A percentile compares a stretch with the other conserved stretches of the same genome.
These are phyloP conservation scores for Chloroceryle inda DNA, from an alignment of 2,797 vertebrate genomes.

Conservation along the genomic window DNA sequence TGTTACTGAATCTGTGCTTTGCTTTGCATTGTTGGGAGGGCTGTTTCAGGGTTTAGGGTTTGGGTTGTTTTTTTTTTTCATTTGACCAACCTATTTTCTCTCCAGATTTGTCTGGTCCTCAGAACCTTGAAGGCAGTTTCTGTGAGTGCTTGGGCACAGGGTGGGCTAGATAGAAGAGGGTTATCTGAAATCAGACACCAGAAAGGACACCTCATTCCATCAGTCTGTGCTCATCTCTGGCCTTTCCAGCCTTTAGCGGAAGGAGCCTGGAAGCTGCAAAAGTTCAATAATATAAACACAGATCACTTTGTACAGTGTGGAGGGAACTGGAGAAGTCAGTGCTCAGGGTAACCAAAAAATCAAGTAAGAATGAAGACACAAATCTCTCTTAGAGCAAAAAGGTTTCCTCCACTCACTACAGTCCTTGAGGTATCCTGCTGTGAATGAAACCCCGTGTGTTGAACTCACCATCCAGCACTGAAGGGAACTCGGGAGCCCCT, in stretches of 20 bases:
- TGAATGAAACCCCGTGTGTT: background rate
- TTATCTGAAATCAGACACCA: background rate
- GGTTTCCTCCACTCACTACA: background rate
- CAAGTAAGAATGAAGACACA: background rate
- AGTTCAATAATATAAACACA: background rate
- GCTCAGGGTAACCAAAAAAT: background rate
- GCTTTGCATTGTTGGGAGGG: background rate
- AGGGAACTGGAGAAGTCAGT: background rate
- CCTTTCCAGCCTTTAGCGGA: background rate
- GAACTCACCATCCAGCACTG: background rate
- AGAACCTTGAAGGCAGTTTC: background rate
- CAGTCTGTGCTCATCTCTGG: background rate
- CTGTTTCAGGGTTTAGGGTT: background rate
- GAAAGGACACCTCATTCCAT: background rate
- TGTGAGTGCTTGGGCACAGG: background rate
- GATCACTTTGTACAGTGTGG: background rate
- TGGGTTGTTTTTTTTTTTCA: background rate
- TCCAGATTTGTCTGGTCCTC: background rate
- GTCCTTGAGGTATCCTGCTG: background rate
- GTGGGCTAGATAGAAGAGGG: background rate
- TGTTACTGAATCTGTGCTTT: slow-evolving; percentile 12
- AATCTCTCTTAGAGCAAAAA: background rate
- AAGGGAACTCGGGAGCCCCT: background rate
- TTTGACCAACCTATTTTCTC: background rate
- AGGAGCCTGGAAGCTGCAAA: background rate